Base-by-base conservation (phyloP, 2,888 invertebrate genomes). In the Pollenia amentaria region DNA sequence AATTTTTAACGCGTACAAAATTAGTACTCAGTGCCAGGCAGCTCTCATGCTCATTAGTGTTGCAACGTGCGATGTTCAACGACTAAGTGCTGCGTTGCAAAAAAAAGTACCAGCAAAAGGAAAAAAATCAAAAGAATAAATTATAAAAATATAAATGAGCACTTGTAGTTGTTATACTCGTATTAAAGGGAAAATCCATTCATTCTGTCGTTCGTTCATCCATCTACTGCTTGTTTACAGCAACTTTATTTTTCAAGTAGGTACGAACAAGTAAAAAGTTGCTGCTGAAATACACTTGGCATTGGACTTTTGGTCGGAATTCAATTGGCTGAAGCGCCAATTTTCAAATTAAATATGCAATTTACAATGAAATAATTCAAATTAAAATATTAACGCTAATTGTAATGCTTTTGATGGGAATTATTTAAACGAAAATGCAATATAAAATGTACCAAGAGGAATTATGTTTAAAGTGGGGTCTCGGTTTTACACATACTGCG, bases 1-100 rank as follows among this genome's bases (percentile, higher is more conserved):
- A 70, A 64, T 65, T 75, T 73, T 79, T 44, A 73, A 76, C 81
- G 86, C 86, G 82, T 72, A 69, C 75, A 69, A 70, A 67, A 83
- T 79, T 48, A 83, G 44, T 57, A 85, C 7, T 42, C 44, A 60
- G 60, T 62, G 79, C 40, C 70, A 79, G 40, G 29, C n/a, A 75
- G 12, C 48, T 57, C 40, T 81, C 72, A 64, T 62, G 29, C 62
- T 77, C 51, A 53, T 73, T 73, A 81, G 21, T 48, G 73, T 73
- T 73, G 55, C 72, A 73, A 73, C 55, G 55, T 57, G 65, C 65
- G 21, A 81, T 67, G 48, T 75, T 55, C 40, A 65, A 73, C 18
- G 46, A 46, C n/a, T 21, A 14, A 42, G 57, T 48, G 29, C 18
- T 44, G n/a, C 38, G n/a, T 46, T 64, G 51, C 51, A 51, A 79